A percentile compares a stretch with the other conserved stretches of the same genome.
These are phyloP conservation scores for Chouioia cunea DNA, from an alignment of 2,888 invertebrate genomes.

Conservation along the genomic window DNA sequence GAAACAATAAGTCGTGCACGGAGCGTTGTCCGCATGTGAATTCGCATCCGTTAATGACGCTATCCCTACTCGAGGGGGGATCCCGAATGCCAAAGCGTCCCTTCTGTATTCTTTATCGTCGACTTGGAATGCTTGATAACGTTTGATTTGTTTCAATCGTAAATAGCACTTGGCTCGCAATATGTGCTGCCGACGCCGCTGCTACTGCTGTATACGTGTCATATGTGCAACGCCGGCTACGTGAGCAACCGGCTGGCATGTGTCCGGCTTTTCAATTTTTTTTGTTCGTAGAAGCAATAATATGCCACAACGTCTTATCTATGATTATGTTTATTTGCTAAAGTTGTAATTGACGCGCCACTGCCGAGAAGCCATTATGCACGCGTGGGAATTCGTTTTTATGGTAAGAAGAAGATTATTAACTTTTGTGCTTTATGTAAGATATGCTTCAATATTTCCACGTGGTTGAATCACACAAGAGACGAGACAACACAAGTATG, in stretches of 20 bases:
- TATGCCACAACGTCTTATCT: neutral
- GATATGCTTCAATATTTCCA: too few relatives aligned
- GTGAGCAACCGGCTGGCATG: neutral
- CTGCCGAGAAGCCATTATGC: neutral
- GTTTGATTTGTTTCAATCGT: conserved; percentile 69
- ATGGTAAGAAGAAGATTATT: neutral
- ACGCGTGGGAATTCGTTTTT: conserved; percentile 2
- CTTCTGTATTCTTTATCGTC: conserved; percentile 68
- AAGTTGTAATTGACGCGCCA: conserved; percentile 4
- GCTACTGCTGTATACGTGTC: conserved; percentile 9
- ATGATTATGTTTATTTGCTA: neutral
- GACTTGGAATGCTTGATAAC: conserved; percentile 67
- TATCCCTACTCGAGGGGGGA: conserved; percentile 55
- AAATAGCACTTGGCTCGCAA: conserved; percentile 61
- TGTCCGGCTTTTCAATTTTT: too few relatives aligned
- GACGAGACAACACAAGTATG: too few relatives aligned
- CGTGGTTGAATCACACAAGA: too few relatives aligned
- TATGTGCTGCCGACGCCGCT: conserved; percentile 51
- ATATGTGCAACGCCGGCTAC: neutral
- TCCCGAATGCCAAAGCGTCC: conserved; percentile 64
- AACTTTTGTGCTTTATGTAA: neutral
- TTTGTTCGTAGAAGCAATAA: too few relatives aligned
- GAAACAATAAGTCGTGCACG: conserved; percentile 40
- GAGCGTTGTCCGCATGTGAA: conserved; percentile 33
- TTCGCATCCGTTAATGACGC: conserved; percentile 30